Evolutionary conservation across 2,888 invertebrate species (phyloP).

Genomic region (Stratiomys singularior): DNA sequence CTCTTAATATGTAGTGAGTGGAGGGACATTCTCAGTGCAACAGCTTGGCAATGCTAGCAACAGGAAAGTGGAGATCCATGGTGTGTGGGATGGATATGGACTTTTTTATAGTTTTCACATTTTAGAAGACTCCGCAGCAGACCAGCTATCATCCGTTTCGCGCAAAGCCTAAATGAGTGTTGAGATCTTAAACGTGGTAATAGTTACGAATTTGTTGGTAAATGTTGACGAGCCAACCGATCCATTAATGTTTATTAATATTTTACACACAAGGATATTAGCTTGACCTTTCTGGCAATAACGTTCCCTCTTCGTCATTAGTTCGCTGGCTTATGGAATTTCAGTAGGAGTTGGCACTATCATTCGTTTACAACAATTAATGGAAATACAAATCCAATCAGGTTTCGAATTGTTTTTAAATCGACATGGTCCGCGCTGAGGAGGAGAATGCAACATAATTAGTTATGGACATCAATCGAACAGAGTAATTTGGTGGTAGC

Average conservation of each 20-base stretch:
- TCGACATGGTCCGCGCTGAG: not conserved
- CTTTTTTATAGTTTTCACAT: too few relatives aligned
- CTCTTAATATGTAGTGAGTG: too few relatives aligned
- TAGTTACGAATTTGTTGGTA: not conserved
- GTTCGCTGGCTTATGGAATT: not conserved
- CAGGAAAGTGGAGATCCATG: too few relatives aligned
- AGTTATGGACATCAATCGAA: constrained; percentile 31
- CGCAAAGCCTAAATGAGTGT: too few relatives aligned
- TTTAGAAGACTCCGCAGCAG: too few relatives aligned
- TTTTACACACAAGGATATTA: not conserved
- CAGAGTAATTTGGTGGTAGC: not conserved
- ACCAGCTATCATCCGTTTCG: too few relatives aligned
- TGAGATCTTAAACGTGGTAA: too few relatives aligned
- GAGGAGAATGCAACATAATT: constrained; percentile 14
- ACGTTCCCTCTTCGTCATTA: not conserved
- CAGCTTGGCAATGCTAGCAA: too few relatives aligned
- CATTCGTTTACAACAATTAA: not conserved
- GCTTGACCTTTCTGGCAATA: constrained; percentile 1
- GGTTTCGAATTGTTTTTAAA: not conserved
- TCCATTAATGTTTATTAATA: not conserved
- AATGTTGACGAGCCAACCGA: not conserved
- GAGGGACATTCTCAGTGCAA: too few relatives aligned
- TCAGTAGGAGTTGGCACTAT: not conserved
- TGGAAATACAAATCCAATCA: constrained; percentile 4
- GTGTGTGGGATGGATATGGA: too few relatives aligned